Evolutionary conservation across 2,113 vertebrate species (phyloP).

Genomic region (Pterocles gutturalis): DNA sequence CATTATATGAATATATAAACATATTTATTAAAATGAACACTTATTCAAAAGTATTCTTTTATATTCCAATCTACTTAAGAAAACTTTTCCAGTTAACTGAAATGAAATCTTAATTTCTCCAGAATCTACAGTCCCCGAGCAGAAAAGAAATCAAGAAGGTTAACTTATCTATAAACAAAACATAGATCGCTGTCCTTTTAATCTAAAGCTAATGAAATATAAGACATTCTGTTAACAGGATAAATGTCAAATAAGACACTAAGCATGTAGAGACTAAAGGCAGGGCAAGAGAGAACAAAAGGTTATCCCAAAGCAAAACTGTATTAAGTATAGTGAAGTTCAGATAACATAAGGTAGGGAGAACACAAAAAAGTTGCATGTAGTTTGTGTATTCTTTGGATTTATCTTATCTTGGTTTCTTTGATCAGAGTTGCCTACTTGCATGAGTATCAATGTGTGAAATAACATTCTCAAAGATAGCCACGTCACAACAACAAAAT

Average conservation of each 20-base stretch:
- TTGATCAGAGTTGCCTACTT: not conserved
- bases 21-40: not conserved
- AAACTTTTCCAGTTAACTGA: not conserved
- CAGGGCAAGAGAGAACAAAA: not conserved
- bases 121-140: not conserved
- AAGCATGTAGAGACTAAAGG: not conserved
- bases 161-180: not conserved
- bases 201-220: not conserved
- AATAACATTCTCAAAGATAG: not conserved
- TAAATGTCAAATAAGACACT: not conserved
- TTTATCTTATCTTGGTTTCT: not conserved
- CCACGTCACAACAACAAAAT: not conserved
- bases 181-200: not conserved
- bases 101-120: not conserved
- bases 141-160: not conserved
- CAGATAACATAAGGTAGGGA: not conserved
- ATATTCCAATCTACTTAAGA: not conserved
- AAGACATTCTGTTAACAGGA: not conserved
- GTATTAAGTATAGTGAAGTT: not conserved
- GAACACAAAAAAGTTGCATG: not conserved
- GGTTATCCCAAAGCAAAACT: not conserved
- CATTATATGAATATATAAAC: not conserved
- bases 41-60: not conserved
- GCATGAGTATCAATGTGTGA: not conserved
- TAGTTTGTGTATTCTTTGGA: not conserved